phyloP scores from a whole-genome alignment of 2,888 invertebrate genomes.

The Cyrtodaria siliqua region DNA sequence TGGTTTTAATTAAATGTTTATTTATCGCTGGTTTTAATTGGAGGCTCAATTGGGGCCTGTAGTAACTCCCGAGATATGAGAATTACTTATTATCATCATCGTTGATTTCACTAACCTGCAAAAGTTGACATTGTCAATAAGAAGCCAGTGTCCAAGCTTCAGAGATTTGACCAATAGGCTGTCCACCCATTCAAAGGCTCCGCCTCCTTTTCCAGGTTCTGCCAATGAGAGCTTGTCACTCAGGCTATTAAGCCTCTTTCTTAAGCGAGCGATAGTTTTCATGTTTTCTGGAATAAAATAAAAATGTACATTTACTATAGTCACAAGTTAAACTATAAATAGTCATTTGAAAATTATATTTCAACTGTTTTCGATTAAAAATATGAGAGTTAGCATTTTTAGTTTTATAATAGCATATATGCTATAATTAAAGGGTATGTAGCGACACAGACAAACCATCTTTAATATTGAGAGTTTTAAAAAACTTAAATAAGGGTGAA shows the following conservation, averaged over 20 bases:
- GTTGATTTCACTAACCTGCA: slow-evolving; percentile 89
- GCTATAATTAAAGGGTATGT: too few relatives aligned
- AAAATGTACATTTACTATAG: too few relatives aligned
- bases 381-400: background rate
- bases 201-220: slow-evolving; percentile 77
- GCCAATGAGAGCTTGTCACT: slow-evolving; percentile 46
- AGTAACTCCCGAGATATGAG: too few relatives aligned
- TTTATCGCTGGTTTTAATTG: too few relatives aligned
- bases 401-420: too few relatives aligned
- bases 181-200: slow-evolving; percentile 87
- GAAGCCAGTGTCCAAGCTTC: slow-evolving; percentile 86
- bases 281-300: slow-evolving; percentile 6
- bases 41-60: too few relatives aligned
- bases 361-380: background rate
- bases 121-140: slow-evolving; percentile 94
- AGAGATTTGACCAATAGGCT: slow-evolving; percentile 86
- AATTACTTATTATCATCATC: too few relatives aligned
- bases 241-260: slow-evolving; percentile 27
- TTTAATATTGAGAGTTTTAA: too few relatives aligned
- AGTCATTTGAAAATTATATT: too few relatives aligned
- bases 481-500: too few relatives aligned
- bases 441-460: too few relatives aligned
- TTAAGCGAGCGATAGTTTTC: background rate
- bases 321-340: background rate
- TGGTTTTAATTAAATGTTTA: too few relatives aligned